A percentile compares a stretch with the other conserved stretches of the same genome.
Conservation (phyloP, 2,797 vertebrate species). For the Danio tinwini region DNA sequence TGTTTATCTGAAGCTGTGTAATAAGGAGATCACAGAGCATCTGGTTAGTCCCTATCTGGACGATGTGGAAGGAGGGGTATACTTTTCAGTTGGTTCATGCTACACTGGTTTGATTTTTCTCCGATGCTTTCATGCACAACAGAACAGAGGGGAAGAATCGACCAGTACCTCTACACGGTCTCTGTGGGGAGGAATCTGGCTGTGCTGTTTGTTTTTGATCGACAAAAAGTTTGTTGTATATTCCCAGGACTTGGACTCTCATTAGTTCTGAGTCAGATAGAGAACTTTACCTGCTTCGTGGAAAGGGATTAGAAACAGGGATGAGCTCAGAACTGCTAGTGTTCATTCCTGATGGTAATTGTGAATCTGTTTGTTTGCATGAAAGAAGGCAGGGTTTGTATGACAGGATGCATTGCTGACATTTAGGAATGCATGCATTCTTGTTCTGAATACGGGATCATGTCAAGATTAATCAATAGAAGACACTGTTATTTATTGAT, state of each 20-base stretch:
- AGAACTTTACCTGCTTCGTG: neutral
- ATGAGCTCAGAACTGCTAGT: neutral
- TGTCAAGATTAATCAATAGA: slow-evolving; percentile 3
- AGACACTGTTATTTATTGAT: neutral
- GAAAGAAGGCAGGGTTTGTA: neutral
- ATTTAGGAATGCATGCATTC: slow-evolving; percentile 9
- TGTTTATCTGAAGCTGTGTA: neutral
- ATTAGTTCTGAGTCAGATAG: slow-evolving; percentile 23
- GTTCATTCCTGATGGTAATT: neutral
- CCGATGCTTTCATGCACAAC: slow-evolving; percentile 28
- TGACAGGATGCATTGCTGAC: neutral
- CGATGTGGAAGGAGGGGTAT: neutral
- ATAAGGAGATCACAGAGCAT: neutral
- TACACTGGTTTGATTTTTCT: slow-evolving; percentile 25
- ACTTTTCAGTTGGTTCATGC: slow-evolving; percentile 13
- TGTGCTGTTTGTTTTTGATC: slow-evolving; percentile 28
- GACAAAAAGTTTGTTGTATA: slow-evolving; percentile 22
- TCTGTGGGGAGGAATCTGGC: slow-evolving; percentile 24
- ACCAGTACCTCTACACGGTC: slow-evolving; percentile 13
- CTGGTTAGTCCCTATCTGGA: slow-evolving; percentile 13
- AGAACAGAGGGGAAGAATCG: neutral
- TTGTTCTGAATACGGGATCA: neutral
- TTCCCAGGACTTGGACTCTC: slow-evolving; percentile 6
- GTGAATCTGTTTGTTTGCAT: neutral
- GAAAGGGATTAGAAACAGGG: neutral